Base-by-base conservation (phyloP, 2,888 invertebrate species). In the Xylota sylvarum region DNA sequence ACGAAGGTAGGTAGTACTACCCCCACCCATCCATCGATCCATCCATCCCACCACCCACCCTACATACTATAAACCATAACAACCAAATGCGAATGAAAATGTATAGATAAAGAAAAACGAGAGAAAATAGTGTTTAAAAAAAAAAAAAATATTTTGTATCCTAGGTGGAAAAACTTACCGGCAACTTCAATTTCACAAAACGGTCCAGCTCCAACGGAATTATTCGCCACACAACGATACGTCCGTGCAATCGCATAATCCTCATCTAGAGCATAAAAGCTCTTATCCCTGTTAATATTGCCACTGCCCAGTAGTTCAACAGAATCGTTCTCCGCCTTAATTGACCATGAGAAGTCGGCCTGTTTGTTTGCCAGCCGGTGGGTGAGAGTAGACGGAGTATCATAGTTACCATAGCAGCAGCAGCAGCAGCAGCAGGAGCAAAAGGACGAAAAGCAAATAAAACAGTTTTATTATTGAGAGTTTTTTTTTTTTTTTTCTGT, bases 211-310 rank as follows among this genome's bases (percentile, higher is more conserved):
- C 97, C 98, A 12, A 97, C 96, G 4, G 95, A 94, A 93, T 98
- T 98, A 92, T 96, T 97, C 27, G 97, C 97, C 89, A 95, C 94
- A 92, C 98, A 98, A 76, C 96, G 94, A 92, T 98, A 98, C 4
- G 96, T 97, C 79, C 97, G 94, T 90, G 94, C 94, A 12, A 94
- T 94, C 83, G 90, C 91, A 89, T 92, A 92, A 89, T 94, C 94
- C 89, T 95, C 95, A 89, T 95, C 95, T 84, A 96, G 93, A 35
- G 94, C 93, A 84, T 97, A 94, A 91, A 94, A 94, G 89, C 94
- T 94, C 87, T 89, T 90, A 87, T 91, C 90, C 88, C 87, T 89
- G 77, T 86, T 89, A 62, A 89, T 86, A 83, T 91, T 89, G 70
- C 92, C 91, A 78, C 82, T 89, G 87, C 95, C 94, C 88, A 93